Conservation (phyloP, 2,113 vertebrate genomes). For the Sturnus vulgaris region DNA sequence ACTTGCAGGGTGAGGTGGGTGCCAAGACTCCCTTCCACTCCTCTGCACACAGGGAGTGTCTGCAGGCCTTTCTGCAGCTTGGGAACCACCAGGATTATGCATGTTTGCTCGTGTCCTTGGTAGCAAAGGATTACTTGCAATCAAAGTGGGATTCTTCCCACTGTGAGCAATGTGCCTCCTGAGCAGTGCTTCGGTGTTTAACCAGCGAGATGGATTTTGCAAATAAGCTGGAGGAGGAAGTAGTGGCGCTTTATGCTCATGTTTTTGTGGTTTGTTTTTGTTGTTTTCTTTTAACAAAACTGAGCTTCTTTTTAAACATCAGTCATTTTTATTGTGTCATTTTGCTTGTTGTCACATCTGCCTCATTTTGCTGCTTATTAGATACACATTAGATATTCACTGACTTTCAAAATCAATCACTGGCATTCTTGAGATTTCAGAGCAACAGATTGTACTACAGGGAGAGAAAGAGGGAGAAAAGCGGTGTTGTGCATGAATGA, state of each 20-base stretch:
- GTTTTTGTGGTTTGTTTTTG: not conserved
- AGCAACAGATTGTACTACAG: not conserved
- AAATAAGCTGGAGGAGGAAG: not conserved
- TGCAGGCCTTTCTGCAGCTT: not conserved
- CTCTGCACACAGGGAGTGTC: not conserved
- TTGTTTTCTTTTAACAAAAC: not conserved
- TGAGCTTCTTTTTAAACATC: not conserved
- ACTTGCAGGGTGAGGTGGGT: not conserved
- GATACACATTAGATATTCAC: not conserved
- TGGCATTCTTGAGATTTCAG: not conserved
- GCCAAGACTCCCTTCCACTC: not conserved
- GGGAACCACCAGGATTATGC: not conserved
- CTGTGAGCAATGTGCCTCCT: not conserved
- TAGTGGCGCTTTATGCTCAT: not conserved
- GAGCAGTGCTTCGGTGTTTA: not conserved
- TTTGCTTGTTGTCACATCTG: not conserved
- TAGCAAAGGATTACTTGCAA: constrained; percentile 30
- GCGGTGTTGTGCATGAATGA: not conserved
- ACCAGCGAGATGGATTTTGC: not conserved
- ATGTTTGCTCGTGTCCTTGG: constrained; percentile 40
- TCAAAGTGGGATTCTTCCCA: not conserved
- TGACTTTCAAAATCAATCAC: not conserved
- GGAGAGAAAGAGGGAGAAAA: not conserved
- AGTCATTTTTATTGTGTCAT: not conserved
- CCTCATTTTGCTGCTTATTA: not conserved